phyloP scores from a whole-genome alignment of 1,140 invertebrate species.

The Andrena cerasifolii region DNA sequence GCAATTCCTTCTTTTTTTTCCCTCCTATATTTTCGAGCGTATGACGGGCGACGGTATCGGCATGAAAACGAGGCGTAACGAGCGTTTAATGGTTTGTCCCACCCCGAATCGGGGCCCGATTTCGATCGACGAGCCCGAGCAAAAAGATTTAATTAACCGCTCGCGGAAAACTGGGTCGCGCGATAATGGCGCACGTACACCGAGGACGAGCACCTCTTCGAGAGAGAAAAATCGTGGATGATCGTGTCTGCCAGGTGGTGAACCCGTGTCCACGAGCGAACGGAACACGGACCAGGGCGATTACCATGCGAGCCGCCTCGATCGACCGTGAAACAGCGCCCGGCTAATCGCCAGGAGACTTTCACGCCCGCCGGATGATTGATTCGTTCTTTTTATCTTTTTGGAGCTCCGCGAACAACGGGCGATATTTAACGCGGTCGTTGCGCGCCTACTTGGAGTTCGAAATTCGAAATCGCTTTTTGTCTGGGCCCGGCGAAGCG shows the following conservation, averaged over 20 bases:
- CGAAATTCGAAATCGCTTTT: background rate
- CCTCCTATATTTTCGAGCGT: background rate
- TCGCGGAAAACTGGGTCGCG: conserved; percentile 50
- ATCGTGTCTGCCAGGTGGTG: too few species aligned
- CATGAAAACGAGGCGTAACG: conserved; percentile 36
- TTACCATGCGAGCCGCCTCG: conserved; percentile 26
- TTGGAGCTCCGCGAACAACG: background rate
- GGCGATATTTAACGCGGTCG: background rate
- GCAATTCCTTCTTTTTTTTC: conserved; percentile 1
- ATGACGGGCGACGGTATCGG: conserved; percentile 22
- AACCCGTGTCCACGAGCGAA: background rate
- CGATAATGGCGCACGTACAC: conserved; percentile 36
- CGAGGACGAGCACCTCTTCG: conserved; percentile 4
- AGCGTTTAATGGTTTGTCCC: conserved; percentile 43
- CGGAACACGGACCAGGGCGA: background rate
- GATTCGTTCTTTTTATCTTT: background rate
- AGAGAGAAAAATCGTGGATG: background rate
- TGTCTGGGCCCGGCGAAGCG: background rate
- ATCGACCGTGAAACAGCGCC: conserved; percentile 32
- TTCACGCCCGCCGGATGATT: conserved; percentile 30
- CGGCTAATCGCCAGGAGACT: conserved; percentile 25
- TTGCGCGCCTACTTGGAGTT: background rate
- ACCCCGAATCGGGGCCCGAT: conserved; percentile 27
- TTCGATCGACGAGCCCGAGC: background rate
- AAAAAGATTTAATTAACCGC: conserved; percentile 57